Evolutionary conservation across 2,888 invertebrate genomes (phyloP).

Genomic region (Phanerotoma sp.): DNA sequence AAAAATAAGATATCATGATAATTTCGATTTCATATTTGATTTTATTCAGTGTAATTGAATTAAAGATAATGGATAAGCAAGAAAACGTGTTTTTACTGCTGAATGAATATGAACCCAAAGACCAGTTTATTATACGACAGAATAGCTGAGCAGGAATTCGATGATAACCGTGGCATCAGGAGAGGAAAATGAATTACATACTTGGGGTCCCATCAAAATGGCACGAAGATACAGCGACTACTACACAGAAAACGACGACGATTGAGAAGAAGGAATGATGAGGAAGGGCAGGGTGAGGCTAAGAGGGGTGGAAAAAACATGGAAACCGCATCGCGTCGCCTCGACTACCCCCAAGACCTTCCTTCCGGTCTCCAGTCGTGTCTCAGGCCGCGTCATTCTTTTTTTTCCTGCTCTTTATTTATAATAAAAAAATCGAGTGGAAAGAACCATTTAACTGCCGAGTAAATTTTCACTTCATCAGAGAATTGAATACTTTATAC

Average conservation of each 20-base stretch:
- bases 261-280: constrained; percentile 30
- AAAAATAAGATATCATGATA: no score
- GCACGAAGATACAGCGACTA: constrained; percentile 49
- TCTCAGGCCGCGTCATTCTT: constrained; percentile 31
- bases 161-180: background rate
- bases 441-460: no score
- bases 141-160: background rate
- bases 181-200: constrained; percentile 31
- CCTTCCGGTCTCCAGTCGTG: constrained; percentile 50
- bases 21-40: no score
- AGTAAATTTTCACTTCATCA: no score
- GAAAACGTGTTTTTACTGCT: no score
- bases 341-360: constrained; percentile 48
- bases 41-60: no score
- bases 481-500: no score
- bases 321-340: constrained; percentile 59
- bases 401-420: constrained; percentile 12
- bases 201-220: constrained; percentile 47
- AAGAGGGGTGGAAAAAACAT: constrained; percentile 56
- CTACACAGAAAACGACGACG: no score
- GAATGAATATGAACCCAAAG: no score
- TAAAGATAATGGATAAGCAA: no score
- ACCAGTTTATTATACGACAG: background rate
- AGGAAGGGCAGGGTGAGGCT: constrained; percentile 36
- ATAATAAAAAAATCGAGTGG: no score